Base-by-base conservation (phyloP, 2,797 vertebrate species). In the Todus mexicanus region DNA sequence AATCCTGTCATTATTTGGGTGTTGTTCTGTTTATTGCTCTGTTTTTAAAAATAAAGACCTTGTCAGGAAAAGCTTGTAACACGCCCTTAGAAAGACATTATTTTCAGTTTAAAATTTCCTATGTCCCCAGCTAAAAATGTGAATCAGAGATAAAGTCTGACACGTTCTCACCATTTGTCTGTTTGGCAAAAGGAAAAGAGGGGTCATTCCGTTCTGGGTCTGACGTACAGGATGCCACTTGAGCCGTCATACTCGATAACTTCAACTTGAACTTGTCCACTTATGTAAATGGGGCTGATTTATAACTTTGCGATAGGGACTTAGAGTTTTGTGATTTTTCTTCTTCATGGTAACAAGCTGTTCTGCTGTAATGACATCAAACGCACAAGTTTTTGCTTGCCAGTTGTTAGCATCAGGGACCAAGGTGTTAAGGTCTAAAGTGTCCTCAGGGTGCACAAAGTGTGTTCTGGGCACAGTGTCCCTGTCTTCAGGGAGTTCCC, bases 191-290 rank as follows among this genome's bases (percentile, higher is more conserved):
- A 97, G 97, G 97, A 97, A 97, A 97, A 95, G 94, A 93, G 68
- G 66, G 94, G 93, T 95, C 95, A 95, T 25, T 85, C 75, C 59
- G 92, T 92, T 86, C 82, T 94, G 90, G 18, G 40, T 63, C 81
- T 98, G 97, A 98, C 92, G 95, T 79, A 96, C 96, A 97, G 96
- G 97, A 97, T 97, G 91, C 95, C 91, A 90, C 86, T 90, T 2
- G 27, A 85, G 73, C 66, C 8, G 50, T 89, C 94, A 84, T 59
- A 40, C 92, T 95, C 84, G 95, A 93, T 95, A 96, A 95, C 95
- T 97, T 95, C 94, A 97, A 90, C 93, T 97, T 98, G 97, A 97
- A 97, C 96, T 93, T 96, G 90, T 97, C 91, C 80, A 23, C 15
- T 91, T 73, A 37, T 90, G 82, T 81, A 84, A 89, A 85, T 84